Evolutionary conservation across 2,797 vertebrate genomes (phyloP).

Genomic region (Eulemur mongoz): DNA sequence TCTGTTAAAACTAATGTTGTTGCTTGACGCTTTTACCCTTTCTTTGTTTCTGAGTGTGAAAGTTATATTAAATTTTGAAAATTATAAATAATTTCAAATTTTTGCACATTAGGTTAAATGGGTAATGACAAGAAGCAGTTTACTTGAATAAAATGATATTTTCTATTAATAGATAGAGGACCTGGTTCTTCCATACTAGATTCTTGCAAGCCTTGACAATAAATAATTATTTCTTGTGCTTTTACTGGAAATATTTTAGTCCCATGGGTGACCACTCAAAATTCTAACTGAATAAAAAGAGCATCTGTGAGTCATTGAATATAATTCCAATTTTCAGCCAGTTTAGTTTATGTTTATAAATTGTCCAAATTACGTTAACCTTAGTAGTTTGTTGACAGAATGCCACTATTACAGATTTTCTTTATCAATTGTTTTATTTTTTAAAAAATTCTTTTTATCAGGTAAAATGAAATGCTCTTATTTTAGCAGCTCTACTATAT

Average conservation of each 20-base stretch:
- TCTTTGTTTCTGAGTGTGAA: not conserved
- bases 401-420: not conserved
- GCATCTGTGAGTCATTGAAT: constrained; percentile 7
- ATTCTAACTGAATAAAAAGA: constrained; percentile 4
- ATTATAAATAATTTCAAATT: not conserved
- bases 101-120: constrained; percentile 27
- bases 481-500: not conserved
- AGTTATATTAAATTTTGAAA: not conserved
- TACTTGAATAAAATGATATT: constrained; percentile 44
- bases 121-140: not conserved
- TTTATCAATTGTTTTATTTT: not conserved
- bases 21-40: not conserved
- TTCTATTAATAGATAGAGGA: not conserved
- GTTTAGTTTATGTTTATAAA: constrained; percentile 36
- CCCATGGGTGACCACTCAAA: constrained; percentile 23
- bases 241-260: constrained; percentile 50
- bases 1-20: not conserved
- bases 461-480: not conserved
- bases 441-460: not conserved
- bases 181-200: not conserved
- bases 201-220: constrained; percentile 39
- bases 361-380: not conserved
- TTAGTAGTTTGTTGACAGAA: not conserved
- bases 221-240: constrained; percentile 50
- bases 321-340: constrained; percentile 6